phyloP scores from a whole-genome alignment of 2,113 vertebrate species.

The Myotis davidii region DNA sequence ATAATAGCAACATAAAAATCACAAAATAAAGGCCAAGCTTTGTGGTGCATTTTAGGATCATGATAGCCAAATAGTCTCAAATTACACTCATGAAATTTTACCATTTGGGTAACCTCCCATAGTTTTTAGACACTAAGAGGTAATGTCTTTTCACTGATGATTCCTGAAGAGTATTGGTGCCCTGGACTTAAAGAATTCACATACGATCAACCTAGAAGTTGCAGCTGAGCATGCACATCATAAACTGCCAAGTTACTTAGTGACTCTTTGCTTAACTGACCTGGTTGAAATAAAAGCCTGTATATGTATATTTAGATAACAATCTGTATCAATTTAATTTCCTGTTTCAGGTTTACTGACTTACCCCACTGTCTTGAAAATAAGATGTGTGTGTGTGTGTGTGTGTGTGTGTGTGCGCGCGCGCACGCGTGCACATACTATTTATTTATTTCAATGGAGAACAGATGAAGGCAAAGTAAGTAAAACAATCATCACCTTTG shows the following conservation, averaged over 20 bases:
- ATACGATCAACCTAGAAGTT: background rate
- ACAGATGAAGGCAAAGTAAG: background rate
- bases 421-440: no score
- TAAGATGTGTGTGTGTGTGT: background rate
- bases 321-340: background rate
- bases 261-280: background rate
- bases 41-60: background rate
- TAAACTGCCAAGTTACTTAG: background rate
- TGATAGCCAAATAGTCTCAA: background rate
- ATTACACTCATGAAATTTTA: background rate
- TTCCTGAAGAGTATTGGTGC: background rate
- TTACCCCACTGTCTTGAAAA: background rate
- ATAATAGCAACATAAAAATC: background rate
- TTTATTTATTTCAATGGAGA: background rate
- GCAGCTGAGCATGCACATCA: background rate
- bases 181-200: background rate
- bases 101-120: background rate
- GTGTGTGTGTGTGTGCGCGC: accelerated
- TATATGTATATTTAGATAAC: background rate
- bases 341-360: background rate
- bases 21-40: background rate
- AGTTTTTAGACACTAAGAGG: background rate
- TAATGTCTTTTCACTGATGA: background rate
- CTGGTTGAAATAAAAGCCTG: background rate
- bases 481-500: background rate